Evolutionary conservation across 2,113 vertebrate genomes (phyloP), one percentile per base, ranked within the genome.

Genomic region (Anolis sagrei): DNA sequence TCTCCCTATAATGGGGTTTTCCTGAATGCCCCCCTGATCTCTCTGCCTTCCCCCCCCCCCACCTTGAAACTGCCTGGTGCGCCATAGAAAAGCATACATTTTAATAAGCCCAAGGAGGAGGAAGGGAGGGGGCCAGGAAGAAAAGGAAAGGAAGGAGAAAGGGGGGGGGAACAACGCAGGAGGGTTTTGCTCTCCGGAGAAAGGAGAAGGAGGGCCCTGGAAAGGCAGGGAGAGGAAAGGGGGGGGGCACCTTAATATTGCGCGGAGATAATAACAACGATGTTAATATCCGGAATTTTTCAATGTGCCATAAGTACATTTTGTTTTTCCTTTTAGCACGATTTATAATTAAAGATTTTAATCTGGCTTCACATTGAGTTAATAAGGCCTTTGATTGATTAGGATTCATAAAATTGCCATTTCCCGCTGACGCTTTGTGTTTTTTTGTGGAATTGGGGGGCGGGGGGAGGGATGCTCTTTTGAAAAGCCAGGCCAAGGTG

Each of bases 331-430:
- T 97, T 97, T 97, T 96, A 96, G 96, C 95, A 92, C 96, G 94
- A 96, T 97, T 97, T 97, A 96, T 97, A 97, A 97, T 97, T 97
- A 97, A 97, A 97, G 96, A 97, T 97, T 97, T 97, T 97, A 97
- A 97, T 97, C 96, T 97, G 96, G 96, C 96, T 96, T 97, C 96
- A 96, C 96, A 96, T 97, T 96, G 96, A 96, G 97, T 97, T 97
- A 97, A 97, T 97, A 97, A 97, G 96, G 95, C 95, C 96, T 97
- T 96, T 97, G 96, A 97, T 97, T 97, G 96, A 97, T 97, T 96
- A 96, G 96, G 96, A 96, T 97, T 97, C 96, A 96, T 97, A 97
- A 96, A 97, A 97, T 96, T 97, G 96, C 96, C 96, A 96, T 96
- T 97, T 97, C 96, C 96, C 96, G 94, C 95, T 95, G 96, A 94